Evolutionary conservation across 2,888 invertebrate genomes (phyloP).

Genomic region (Bellardia pandia): DNA sequence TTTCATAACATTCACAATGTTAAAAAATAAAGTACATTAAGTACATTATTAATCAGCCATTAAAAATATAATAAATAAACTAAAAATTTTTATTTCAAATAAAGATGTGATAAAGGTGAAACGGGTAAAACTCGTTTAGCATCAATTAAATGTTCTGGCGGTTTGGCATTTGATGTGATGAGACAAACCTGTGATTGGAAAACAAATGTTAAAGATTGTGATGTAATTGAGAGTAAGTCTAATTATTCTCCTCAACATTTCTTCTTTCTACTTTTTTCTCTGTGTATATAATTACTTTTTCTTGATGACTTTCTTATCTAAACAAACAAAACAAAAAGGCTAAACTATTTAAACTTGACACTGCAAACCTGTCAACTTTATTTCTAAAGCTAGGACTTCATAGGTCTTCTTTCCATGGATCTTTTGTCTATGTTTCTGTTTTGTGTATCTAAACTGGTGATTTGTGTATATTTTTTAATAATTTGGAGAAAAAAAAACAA

Average conservation of each 20-base stretch:
- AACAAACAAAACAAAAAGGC: neutral
- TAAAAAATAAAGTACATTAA: no score
- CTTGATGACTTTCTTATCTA: neutral
- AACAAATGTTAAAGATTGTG: constrained; percentile 98
- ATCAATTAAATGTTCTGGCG: constrained; percentile 94
- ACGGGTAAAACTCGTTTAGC: constrained; percentile 94
- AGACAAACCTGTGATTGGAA: constrained; percentile 98
- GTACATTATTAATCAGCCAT: no score
- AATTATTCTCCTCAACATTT: constrained; percentile 46
- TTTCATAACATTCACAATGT: no score
- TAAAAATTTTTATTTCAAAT: constrained; percentile 67
- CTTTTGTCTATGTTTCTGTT: constrained; percentile 36
- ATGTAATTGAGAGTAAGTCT: constrained; percentile 96
- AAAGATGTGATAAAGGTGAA: constrained; percentile 96
- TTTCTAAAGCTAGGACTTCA: constrained; percentile 15
- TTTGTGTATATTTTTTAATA: constrained; percentile 38
- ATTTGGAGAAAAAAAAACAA: neutral
- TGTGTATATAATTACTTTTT: constrained; percentile 27
- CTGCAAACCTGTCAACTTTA: neutral
- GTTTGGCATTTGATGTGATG: constrained; percentile 96
- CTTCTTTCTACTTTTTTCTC: constrained; percentile 24
- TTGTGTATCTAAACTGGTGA: constrained; percentile 44
- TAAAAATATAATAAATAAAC: constrained; percentile 28
- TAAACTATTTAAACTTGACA: constrained; percentile 15
- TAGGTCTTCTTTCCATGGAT: constrained; percentile 13